These are phyloP conservation scores for Muscicapa striata DNA, from an alignment of 2,797 vertebrate genomes.

Conservation along the genomic window DNA sequence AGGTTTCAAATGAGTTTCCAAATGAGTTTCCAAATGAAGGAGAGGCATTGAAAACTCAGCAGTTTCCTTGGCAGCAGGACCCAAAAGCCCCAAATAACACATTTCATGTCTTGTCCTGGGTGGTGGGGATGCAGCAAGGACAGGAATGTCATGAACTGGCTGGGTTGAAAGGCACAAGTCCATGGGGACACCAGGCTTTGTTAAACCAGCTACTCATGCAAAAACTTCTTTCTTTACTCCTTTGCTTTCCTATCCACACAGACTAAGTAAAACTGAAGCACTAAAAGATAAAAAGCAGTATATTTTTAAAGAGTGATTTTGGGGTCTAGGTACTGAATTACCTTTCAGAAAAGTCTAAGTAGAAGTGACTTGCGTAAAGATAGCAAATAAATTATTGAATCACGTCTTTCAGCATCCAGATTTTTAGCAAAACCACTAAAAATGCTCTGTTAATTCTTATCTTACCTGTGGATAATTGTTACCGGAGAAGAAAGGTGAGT, in stretches of 20 bases:
- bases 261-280: not conserved
- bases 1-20: not conserved
- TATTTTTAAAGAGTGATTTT: not conserved
- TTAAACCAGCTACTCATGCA: not conserved
- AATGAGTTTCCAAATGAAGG: not conserved
- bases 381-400: not conserved
- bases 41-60: not conserved
- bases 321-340: not conserved
- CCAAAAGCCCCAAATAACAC: not conserved
- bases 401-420: not conserved
- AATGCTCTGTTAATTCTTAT: not conserved
- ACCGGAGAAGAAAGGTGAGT: not conserved
- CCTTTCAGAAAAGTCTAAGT: not conserved
- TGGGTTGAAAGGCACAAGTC: not conserved
- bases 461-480: constrained; percentile 40
- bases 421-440: not conserved
- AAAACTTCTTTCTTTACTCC: not conserved
- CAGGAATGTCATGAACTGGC: not conserved
- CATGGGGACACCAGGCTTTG: not conserved
- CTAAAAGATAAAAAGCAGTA: not conserved
- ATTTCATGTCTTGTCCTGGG: not conserved
- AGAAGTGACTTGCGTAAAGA: not conserved
- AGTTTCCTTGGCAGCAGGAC: not conserved
- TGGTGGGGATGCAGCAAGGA: not conserved
- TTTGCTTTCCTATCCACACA: not conserved